A percentile compares a stretch with the other conserved stretches of the same genome.
Conservation (phyloP, 35 echinoderm and acorn worm species). For the Heliocidaris tuberculata region DNA sequence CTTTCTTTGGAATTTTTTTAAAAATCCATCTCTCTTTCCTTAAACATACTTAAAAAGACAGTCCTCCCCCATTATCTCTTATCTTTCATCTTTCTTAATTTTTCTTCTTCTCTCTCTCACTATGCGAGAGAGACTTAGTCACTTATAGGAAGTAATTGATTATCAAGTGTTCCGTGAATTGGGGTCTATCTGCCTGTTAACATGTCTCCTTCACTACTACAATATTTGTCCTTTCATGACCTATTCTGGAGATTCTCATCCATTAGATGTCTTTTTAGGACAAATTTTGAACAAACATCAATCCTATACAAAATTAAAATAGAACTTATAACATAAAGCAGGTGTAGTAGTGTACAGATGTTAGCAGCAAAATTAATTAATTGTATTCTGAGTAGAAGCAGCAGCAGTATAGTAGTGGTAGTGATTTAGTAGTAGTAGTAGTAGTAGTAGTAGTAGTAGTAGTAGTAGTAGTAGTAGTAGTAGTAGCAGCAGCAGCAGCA, state of each 20-base stretch:
- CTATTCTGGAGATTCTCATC: not conserved
- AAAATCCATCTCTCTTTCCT: not conserved
- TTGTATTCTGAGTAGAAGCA: too few species aligned
- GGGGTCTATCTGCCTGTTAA: slow-evolving; percentile 19
- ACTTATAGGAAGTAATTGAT: slow-evolving; percentile 37
- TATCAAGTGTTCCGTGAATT: slow-evolving; percentile 37
- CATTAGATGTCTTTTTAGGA: not conserved
- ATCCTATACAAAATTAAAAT: not conserved
- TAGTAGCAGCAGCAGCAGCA: too few species aligned
- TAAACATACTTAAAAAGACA: not conserved
- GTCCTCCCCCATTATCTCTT: not conserved
- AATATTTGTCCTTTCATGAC: not conserved
- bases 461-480: too few species aligned
- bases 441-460: too few species aligned
- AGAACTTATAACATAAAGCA: too few species aligned
- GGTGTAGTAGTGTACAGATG: too few species aligned
- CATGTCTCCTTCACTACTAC: slow-evolving; percentile 31
- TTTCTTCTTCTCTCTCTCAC: not conserved
- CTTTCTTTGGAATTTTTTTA: not conserved
- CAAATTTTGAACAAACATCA: not conserved
- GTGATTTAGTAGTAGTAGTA: too few species aligned
- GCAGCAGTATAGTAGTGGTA: too few species aligned
- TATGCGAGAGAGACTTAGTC: slow-evolving; percentile 20
- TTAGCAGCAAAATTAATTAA: too few species aligned
- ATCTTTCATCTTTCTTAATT: not conserved